phyloP scores from a whole-genome alignment of 2,113 vertebrate genomes.

The Pseudorectes ferrugineus region DNA sequence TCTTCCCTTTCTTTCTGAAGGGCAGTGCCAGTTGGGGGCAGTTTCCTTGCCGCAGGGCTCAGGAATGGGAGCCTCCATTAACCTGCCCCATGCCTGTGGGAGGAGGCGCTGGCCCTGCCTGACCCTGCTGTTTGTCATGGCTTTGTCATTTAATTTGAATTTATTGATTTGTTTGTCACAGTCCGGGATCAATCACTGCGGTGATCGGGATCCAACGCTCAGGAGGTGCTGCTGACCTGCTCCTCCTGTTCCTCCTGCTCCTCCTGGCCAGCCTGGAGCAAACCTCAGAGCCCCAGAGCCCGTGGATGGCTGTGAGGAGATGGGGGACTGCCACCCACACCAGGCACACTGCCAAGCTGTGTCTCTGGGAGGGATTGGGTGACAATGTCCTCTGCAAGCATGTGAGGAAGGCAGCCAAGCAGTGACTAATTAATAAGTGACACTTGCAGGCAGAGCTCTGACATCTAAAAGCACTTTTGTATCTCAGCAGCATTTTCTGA shows the following conservation, averaged over 20 bases:
- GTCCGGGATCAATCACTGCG: fast-evolving
- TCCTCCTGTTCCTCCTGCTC: neutral
- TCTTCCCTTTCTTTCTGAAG: neutral
- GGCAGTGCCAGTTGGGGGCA: fast-evolving
- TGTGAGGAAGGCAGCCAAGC: neutral
- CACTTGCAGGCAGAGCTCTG: neutral
- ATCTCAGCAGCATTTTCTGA: neutral
- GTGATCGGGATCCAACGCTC: fast-evolving
- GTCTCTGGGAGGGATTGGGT: neutral
- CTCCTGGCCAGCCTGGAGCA: neutral
- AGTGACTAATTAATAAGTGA: neutral
- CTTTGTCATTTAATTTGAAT: neutral
- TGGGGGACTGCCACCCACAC: neutral
- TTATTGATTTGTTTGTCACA: neutral
- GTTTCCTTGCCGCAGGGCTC: neutral
- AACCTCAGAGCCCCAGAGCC: neutral
- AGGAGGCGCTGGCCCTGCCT: neutral
- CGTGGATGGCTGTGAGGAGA: neutral
- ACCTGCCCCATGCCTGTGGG: neutral
- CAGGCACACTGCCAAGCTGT: neutral
- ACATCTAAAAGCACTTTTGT: neutral
- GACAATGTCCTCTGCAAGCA: neutral
- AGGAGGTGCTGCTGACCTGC: neutral
- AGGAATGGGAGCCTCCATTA: neutral
- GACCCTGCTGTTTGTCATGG: neutral